Conservation (phyloP, 2,113 vertebrate species). For the Campylomormyrus numenius region DNA sequence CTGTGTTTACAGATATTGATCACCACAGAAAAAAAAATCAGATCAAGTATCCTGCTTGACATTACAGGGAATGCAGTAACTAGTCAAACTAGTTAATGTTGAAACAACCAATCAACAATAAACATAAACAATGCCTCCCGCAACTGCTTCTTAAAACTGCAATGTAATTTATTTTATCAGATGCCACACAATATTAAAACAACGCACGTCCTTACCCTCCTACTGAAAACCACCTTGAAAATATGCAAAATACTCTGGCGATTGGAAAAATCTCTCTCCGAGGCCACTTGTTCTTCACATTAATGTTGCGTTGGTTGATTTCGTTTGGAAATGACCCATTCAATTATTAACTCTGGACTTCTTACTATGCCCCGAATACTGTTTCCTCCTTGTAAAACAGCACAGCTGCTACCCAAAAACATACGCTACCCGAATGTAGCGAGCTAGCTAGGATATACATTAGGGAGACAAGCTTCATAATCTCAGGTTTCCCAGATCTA, state of each 20-base stretch:
- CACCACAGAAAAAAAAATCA: not conserved
- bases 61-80: not conserved
- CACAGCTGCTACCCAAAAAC: not conserved
- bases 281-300: not conserved
- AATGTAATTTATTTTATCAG: not conserved
- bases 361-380: not conserved
- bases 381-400: not conserved
- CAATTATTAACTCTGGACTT: not conserved
- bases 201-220: not conserved
- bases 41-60: not conserved
- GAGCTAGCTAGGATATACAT: not conserved
- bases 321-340: not conserved
- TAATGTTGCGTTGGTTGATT: not conserved
- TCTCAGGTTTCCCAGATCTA: no score
- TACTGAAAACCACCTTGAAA: not conserved
- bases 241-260: not conserved
- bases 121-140: not conserved
- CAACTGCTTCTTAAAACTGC: not conserved
- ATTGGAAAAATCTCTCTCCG: not conserved
- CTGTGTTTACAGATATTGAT: not conserved
- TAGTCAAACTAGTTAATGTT: not conserved
- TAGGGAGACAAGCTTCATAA: not conserved
- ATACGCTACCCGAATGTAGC: not conserved
- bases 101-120: not conserved
- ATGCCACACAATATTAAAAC: not conserved